These are phyloP conservation scores for Embiotoca jacksoni DNA, from an alignment of 2,113 vertebrate genomes.

Conservation along the genomic window DNA sequence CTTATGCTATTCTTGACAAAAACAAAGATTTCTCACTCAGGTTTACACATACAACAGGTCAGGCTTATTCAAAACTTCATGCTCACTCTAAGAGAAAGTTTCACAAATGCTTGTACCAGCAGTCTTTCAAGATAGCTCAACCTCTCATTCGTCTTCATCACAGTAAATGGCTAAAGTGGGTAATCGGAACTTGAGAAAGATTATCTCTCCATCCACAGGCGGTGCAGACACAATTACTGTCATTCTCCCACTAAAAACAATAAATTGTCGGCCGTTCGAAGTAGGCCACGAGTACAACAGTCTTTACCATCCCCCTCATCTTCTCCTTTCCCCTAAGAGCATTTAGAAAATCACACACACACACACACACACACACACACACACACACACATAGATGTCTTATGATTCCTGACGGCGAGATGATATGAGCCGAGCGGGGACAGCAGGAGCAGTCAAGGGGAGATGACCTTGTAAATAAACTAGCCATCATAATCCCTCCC, in stretches of 20 bases:
- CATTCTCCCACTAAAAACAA: slow-evolving; percentile 40
- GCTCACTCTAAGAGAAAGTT: slow-evolving; percentile 2
- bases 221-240: slow-evolving; percentile 40
- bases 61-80: slow-evolving; percentile 9
- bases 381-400: not conserved
- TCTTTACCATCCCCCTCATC: slow-evolving; percentile 6
- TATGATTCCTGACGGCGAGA: slow-evolving; percentile 22
- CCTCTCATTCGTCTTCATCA: slow-evolving; percentile 44
- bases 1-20: not conserved
- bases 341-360: slow-evolving; percentile 8
- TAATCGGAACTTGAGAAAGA: slow-evolving; percentile 47
- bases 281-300: not conserved
- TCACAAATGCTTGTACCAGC: slow-evolving; percentile 2
- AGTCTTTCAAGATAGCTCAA: slow-evolving; percentile 28
- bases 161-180: slow-evolving; percentile 46
- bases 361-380: not conserved
- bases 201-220: slow-evolving; percentile 36
- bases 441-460: slow-evolving; percentile 35
- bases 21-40: not conserved
- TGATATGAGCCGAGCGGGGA: slow-evolving; percentile 34
- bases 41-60: slow-evolving; percentile 3
- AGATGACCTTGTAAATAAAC: slow-evolving; percentile 78
- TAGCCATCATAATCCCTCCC: slow-evolving; percentile 71
- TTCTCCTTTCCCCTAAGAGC: not conserved
- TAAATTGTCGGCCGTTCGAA: slow-evolving; percentile 15